A percentile compares a stretch with the other conserved stretches of the same genome.
Evolutionary conservation across 2,888 invertebrate species (phyloP).

Genomic region (Eledona agricola): DNA sequence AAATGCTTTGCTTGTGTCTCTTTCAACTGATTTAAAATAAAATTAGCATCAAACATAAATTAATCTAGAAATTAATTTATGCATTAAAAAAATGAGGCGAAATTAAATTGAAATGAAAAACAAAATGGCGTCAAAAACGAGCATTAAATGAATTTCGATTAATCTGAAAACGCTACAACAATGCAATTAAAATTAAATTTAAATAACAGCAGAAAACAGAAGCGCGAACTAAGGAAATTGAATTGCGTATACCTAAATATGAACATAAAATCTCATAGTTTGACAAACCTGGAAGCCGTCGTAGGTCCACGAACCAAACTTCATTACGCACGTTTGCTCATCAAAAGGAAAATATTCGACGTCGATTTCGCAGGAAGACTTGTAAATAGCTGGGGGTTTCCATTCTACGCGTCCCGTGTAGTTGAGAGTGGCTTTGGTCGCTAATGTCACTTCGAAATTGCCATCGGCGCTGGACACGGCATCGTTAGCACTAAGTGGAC

Average conservation of each 20-base stretch:
- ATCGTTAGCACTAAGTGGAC: constrained; percentile 17
- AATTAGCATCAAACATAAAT: no score
- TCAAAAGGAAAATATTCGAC: constrained; percentile 88
- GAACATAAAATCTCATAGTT: no score
- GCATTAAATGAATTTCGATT: no score
- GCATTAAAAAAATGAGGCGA: no score
- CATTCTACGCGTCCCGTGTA: constrained; percentile 85
- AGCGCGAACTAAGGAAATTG: no score
- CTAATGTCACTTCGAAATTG: constrained; percentile 84
- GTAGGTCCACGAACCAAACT: constrained; percentile 87
- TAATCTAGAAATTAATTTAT: no score
- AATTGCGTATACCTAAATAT: neutral
- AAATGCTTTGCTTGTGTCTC: no score
- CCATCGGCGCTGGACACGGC: constrained; percentile 75
- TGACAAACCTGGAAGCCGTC: constrained; percentile 77
- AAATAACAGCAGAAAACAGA: constrained; percentile 1
- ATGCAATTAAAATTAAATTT: no score
- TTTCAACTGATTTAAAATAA: no score
- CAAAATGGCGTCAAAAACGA: no score
- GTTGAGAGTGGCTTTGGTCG: constrained; percentile 83
- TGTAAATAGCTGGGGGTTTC: constrained; percentile 93
- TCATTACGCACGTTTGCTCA: constrained; percentile 88
- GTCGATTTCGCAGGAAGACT: constrained; percentile 88
- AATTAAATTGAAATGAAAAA: no score
- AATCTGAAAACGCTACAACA: no score